Evolutionary conservation across 2,888 invertebrate genomes (phyloP).

Genomic region (Meandrusa payeni): DNA sequence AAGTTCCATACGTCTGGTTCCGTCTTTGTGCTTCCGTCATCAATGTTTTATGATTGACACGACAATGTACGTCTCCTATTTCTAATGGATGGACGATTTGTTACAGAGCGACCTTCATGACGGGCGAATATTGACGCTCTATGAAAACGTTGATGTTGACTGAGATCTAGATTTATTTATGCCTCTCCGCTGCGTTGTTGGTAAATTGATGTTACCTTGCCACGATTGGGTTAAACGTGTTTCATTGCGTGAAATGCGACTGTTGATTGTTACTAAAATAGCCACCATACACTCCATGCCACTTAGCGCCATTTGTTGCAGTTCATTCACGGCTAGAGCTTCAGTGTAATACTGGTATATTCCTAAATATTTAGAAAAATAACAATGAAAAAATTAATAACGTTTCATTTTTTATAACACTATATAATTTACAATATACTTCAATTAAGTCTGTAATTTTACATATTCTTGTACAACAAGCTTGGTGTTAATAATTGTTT

Average conservation of each 20-base stretch:
- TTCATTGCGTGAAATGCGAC: conserved; percentile 10
- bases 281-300: conserved; percentile 9
- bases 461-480: too few species aligned
- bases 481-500: too few species aligned
- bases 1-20: too few species aligned
- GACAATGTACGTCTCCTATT: neutral
- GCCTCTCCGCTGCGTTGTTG: neutral
- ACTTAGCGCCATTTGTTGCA: neutral
- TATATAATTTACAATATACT: too few species aligned
- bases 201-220: conserved; percentile 22
- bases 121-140: neutral
- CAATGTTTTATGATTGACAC: neutral
- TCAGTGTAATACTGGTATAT: too few species aligned
- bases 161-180: conserved; percentile 1
- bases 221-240: conserved; percentile 12
- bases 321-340: too few species aligned
- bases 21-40: neutral
- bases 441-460: too few species aligned
- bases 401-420: too few species aligned
- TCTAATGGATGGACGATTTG: neutral
- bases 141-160: neutral
- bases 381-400: too few species aligned
- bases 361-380: too few species aligned
- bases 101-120: neutral
- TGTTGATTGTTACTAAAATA: conserved; percentile 16